Evolutionary conservation across 2,113 vertebrate genomes (phyloP).

Genomic region (Montifringilla adamsi): DNA sequence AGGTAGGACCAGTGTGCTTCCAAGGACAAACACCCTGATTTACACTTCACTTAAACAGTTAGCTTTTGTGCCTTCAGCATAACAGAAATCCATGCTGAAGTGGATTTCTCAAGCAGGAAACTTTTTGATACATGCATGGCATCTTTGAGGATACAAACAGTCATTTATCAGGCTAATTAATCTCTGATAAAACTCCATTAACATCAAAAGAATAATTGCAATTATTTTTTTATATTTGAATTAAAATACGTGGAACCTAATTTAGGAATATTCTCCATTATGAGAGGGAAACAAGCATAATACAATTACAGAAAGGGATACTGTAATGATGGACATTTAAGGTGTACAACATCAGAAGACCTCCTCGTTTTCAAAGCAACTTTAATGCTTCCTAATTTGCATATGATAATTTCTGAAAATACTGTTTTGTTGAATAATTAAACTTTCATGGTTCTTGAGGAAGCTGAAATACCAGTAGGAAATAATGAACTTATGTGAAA

Average conservation of each 20-base stretch:
- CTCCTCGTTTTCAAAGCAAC: background rate
- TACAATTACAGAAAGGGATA: background rate
- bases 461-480: background rate
- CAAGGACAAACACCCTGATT: background rate
- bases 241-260: background rate
- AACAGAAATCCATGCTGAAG: background rate
- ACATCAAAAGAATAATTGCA: background rate
- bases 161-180: background rate
- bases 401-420: background rate
- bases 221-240: background rate
- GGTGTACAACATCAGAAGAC: background rate
- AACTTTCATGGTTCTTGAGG: background rate
- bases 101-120: background rate
- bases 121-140: background rate
- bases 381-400: background rate
- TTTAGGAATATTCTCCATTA: background rate
- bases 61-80: background rate
- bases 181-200: background rate
- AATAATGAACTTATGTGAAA: background rate
- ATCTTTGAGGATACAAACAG: background rate
- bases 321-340: background rate
- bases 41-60: background rate
- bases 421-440: background rate
- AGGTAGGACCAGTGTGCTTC: background rate
- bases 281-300: background rate